These are phyloP conservation scores for Coracias cyanogaster DNA, from an alignment of 2,797 vertebrate species.

Conservation along the genomic window DNA sequence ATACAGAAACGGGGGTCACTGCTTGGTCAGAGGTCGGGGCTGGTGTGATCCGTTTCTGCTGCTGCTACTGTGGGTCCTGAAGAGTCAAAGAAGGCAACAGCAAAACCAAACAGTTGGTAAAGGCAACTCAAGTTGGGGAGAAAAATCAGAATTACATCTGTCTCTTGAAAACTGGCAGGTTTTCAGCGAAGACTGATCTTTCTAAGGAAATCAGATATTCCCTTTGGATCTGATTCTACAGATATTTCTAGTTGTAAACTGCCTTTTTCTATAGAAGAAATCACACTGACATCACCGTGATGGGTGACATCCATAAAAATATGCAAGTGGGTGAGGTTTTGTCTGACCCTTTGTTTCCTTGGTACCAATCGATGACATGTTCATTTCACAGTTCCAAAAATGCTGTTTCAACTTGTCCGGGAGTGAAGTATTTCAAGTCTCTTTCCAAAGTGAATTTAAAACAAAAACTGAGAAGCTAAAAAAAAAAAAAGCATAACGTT, in stretches of 20 bases:
- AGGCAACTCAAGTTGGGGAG: neutral
- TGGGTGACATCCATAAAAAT: neutral
- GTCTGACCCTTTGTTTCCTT: slow-evolving; percentile 35
- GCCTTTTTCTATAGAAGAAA: neutral
- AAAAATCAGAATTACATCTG: neutral
- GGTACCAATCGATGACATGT: neutral
- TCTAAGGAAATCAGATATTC: neutral
- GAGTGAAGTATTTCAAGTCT: slow-evolving; percentile 4
- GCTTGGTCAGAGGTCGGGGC: neutral
- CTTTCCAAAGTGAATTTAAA: neutral
- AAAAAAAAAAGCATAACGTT: rapidly evolving
- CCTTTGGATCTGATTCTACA: neutral
- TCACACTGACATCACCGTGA: neutral
- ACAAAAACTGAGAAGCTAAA: neutral
- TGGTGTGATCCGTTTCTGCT: neutral
- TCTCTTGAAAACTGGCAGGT: neutral
- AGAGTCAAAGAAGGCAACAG: rapidly evolving
- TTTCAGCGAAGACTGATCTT: neutral
- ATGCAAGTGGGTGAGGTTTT: neutral
- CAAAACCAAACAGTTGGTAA: rapidly evolving
- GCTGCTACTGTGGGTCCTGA: neutral
- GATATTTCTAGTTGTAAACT: neutral
- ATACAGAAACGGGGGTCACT: rapidly evolving
- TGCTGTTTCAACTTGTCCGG: slow-evolving; percentile 2
- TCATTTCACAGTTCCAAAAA: slow-evolving; percentile 22